Evolutionary conservation across 2,888 invertebrate genomes (phyloP).

Genomic region (Cryptus armator): DNA sequence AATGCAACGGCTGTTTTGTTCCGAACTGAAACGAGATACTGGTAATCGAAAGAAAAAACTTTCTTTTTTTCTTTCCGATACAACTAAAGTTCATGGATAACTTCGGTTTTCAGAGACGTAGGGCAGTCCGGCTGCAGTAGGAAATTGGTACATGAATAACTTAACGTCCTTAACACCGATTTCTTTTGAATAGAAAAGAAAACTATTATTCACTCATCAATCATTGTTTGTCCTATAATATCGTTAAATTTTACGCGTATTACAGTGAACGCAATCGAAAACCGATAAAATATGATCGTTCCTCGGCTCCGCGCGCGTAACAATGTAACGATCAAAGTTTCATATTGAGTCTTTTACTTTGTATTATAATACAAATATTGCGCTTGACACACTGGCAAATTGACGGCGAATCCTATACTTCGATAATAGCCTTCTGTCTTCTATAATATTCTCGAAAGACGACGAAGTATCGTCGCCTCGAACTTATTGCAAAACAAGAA

Average conservation of each 20-base stretch:
- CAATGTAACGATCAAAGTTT: neutral
- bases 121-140: no score
- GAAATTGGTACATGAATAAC: no score
- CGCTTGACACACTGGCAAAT: neutral
- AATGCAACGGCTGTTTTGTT: no score
- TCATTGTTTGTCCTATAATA: neutral
- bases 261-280: conserved; percentile 12
- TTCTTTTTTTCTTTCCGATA: no score
- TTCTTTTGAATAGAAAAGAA: no score
- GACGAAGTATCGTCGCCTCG: conserved; percentile 14
- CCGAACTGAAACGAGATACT: no score
- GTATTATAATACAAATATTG: neutral
- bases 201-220: neutral
- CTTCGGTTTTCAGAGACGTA: no score
- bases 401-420: conserved; percentile 24
- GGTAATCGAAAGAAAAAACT: no score
- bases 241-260: neutral
- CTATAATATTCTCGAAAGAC: conserved; percentile 30
- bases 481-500: conserved; percentile 47
- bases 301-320: neutral
- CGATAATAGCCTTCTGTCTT: conserved; percentile 43
- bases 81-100: no score
- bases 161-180: no score
- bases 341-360: neutral
- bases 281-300: conserved; percentile 19